A percentile compares a stretch with the other conserved stretches of the same genome.
These are phyloP conservation scores for Scarus forsteni DNA, from an alignment of 2,797 vertebrate genomes.

Conservation along the genomic window DNA sequence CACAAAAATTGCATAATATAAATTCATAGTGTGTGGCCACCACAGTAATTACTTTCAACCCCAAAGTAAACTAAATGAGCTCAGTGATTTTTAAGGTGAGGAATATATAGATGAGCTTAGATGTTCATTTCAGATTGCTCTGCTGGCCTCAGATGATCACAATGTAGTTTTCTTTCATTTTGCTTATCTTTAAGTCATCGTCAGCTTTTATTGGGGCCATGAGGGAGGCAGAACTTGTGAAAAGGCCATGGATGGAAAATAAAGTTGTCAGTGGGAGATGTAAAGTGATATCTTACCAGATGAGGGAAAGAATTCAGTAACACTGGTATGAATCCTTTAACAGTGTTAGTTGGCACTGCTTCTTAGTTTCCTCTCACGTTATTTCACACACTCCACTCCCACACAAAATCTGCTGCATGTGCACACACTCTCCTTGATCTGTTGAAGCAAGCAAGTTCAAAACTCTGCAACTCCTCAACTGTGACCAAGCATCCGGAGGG, in stretches of 20 bases:
- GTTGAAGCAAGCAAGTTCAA: slow-evolving; percentile 56
- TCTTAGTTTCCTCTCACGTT: slow-evolving; percentile 59
- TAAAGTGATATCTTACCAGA: slow-evolving; percentile 68
- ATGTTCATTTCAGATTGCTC: slow-evolving; percentile 39
- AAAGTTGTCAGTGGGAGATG: slow-evolving; percentile 59
- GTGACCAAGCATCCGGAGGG: slow-evolving; percentile 44
- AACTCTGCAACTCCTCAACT: slow-evolving; percentile 57
- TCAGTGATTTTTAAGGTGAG: slow-evolving; percentile 41
- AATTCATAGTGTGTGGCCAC: slow-evolving; percentile 34
- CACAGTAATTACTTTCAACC: slow-evolving; percentile 56
- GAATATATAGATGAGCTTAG: slow-evolving; percentile 29
- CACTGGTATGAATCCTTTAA: slow-evolving; percentile 48
- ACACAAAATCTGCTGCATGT: slow-evolving; percentile 70
- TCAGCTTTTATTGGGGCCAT: slow-evolving; percentile 13
- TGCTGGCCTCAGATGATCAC: slow-evolving; percentile 46
- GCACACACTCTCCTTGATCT: slow-evolving; percentile 58
- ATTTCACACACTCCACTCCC: slow-evolving; percentile 62
- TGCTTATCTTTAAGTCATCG: slow-evolving; percentile 40
- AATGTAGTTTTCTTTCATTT: slow-evolving; percentile 37
- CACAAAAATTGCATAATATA: slow-evolving; percentile 25
- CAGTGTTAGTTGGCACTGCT: slow-evolving; percentile 48
- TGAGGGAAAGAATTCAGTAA: slow-evolving; percentile 70
- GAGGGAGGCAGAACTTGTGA: slow-evolving; percentile 17
- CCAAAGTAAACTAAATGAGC: slow-evolving; percentile 41
- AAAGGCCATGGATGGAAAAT: slow-evolving; percentile 63